Evolutionary conservation across 92 coral and sea anemone species (phyloP), one percentile per base, ranked within the genome.

Genomic region (Epizoanthus illoricatus): DNA sequence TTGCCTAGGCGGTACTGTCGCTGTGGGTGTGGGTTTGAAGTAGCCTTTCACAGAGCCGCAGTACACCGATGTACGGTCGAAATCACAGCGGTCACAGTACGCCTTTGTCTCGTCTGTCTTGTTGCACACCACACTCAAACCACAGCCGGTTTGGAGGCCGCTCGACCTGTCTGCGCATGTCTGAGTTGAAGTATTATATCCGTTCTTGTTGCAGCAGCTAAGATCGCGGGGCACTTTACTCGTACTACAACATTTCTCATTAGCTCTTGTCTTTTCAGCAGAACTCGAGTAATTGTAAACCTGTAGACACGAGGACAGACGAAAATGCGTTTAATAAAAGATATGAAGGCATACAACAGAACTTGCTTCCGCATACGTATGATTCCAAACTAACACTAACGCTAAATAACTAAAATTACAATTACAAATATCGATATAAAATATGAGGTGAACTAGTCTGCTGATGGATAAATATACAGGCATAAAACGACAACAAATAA

Each of bases 201-300:
- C 97, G 3, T 87, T 86, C 39, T 81, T 88, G 64, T 90, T 97
- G 80, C 99, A 97, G 70, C 99, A 97, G 70, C 88, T 86, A 39
- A 93, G 70, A 66, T 84, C 85, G 36, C 87, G 66, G 75, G 87
- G 55, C 17, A 94, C 88, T 75, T 86, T 84, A 62, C 73, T 89
- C 66, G 76, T 80, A 28, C 92, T 92, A 73, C 99, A 97, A 65
- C 99, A 97, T 66, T 84, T 89, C 66, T 93, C 93, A 59, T 84
- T 79, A 74, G 90, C 87, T 33, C 80, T 68, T 36, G 85, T 28
- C 69, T 92, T 91, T 6, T 95, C 94, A 20, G 86, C 90, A 16
- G 90, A 84, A 65, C 94, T 91, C 33, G 91, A 86, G 85, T 95
- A 95, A 87, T 91, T 95, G 88, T 93, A 95, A 68, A 93, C 95